Base-by-base conservation (phyloP, 2,888 invertebrate species). In the Aproaerema taeniolella region DNA sequence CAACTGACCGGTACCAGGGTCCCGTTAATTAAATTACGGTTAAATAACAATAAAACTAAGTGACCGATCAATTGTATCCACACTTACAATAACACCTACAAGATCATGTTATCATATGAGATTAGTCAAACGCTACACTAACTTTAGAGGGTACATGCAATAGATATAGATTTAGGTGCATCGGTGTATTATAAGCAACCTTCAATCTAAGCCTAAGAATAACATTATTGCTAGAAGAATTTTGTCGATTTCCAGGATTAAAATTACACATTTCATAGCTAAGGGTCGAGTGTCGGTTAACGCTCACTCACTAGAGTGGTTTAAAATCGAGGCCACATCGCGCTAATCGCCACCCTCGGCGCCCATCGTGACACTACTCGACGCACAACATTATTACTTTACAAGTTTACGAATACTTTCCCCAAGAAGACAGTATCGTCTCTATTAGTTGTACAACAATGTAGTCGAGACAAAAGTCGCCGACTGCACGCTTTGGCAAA, bases 241-340 rank as follows among this genome's bases (percentile, higher is more conserved):
- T 30, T 12, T 46, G 11, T 17, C 31, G 36, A 20, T 24, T 9
- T 32, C 10, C 52, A 51, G 47, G 39, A 50, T 53, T 75, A 75
- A 58, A 78, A 79, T 83, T 81, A 79, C 82, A 83, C 83, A 83
- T 82, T 83, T 82, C 82, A 81, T 67, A 77, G 82, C 61, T 71
- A 64, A 75, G 83, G 82, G 80, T 81, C 80, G 52, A 55, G 60
- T 28, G 15, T 55, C 61, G 49, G 49, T 55, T 62, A 60, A 58
- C 63, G 61, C 60, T 60, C 65, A 58, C 65, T 52, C 55, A 57
- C 56, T 51, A 52, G 58, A 59, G 60, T 50, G 59, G 58, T 74
- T 78, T 67, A 79, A 83, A 85, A 85, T 83, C 83, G 85, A 85
- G 85, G 83, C 85, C 83, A 82, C 64, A 62, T n/a, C 61, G 50